A percentile compares a stretch with the other conserved stretches of the same genome.
Evolutionary conservation across 2,888 invertebrate species (phyloP).

Genomic region (Epirrita christyi): DNA sequence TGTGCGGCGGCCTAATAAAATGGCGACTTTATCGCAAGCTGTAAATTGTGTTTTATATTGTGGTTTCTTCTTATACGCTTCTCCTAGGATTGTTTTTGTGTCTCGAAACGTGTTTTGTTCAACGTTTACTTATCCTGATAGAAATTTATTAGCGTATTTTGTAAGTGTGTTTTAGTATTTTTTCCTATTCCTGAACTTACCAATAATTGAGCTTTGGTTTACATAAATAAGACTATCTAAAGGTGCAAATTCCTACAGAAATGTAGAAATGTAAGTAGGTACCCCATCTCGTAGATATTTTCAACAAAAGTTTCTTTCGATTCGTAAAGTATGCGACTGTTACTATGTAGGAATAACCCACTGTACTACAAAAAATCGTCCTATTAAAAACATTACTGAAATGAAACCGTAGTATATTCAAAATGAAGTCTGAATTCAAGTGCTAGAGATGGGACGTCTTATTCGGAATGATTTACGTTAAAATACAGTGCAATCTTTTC

Average conservation of each 20-base stretch:
- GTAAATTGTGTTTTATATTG: slow-evolving; percentile 65
- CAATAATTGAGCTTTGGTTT: too few species aligned
- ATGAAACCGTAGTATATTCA: slow-evolving; percentile 29
- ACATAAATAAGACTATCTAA: too few species aligned
- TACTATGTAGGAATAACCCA: too few species aligned
- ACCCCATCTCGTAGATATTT: too few species aligned
- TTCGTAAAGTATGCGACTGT: neutral
- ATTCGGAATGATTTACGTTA: slow-evolving; percentile 73
- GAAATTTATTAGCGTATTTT: too few species aligned
- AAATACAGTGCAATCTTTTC: slow-evolving; percentile 82
- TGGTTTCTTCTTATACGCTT: slow-evolving; percentile 21
- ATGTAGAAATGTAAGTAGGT: too few species aligned
- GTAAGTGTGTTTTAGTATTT: neutral
- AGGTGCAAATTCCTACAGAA: too few species aligned
- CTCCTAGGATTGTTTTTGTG: slow-evolving; percentile 7
- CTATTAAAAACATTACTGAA: slow-evolving; percentile 1
- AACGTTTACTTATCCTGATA: too few species aligned
- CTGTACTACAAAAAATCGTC: too few species aligned
- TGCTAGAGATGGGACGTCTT: slow-evolving; percentile 52
- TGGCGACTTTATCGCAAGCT: slow-evolving; percentile 67
- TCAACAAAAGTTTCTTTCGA: neutral
- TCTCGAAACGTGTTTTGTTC: too few species aligned
- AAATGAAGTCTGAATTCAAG: slow-evolving; percentile 48
- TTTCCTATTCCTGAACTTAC: too few species aligned
- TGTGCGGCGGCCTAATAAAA: slow-evolving; percentile 67